A percentile compares a stretch with the other conserved stretches of the same genome.
These are phyloP conservation scores for Adelges cooleyi DNA, from an alignment of 1,140 invertebrate species.

Conservation along the genomic window DNA sequence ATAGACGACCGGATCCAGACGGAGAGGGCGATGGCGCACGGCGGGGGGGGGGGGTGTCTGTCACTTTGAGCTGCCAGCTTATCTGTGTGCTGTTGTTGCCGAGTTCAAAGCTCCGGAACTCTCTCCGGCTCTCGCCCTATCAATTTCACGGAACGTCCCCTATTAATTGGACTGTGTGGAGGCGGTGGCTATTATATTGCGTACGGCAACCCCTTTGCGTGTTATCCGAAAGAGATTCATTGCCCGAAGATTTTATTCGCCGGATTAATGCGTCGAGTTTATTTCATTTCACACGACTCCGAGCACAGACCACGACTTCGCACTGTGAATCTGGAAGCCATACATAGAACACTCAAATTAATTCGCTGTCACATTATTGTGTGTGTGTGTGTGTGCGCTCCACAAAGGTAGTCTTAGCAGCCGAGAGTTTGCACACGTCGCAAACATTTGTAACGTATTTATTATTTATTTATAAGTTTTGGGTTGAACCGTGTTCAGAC, in stretches of 20 bases:
- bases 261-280: slow-evolving; percentile 12
- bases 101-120: slow-evolving; percentile 28
- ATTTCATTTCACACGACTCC: slow-evolving; percentile 6
- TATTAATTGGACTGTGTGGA: slow-evolving; percentile 17
- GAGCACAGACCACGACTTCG: no score
- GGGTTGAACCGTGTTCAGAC: no score
- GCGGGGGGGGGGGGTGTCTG: background rate
- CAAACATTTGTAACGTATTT: no score
- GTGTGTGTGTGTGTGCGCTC: no score
- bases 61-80: slow-evolving; percentile 23
- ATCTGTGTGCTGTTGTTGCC: background rate
- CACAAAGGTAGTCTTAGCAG: no score
- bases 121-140: background rate
- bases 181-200: background rate
- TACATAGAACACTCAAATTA: no score
- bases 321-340: no score
- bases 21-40: background rate
- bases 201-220: background rate
- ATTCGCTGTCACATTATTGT: no score
- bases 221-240: slow-evolving; percentile 14
- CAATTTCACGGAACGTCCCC: slow-evolving; percentile 26
- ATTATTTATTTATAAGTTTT: no score
- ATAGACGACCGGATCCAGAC: background rate
- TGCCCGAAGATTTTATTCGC: slow-evolving; percentile 18
- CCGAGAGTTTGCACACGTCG: no score